A percentile compares a stretch with the other conserved stretches of the same genome.
Conservation (phyloP, 53 echinoderm and acorn worm species). For the Zoroaster sp. region DNA sequence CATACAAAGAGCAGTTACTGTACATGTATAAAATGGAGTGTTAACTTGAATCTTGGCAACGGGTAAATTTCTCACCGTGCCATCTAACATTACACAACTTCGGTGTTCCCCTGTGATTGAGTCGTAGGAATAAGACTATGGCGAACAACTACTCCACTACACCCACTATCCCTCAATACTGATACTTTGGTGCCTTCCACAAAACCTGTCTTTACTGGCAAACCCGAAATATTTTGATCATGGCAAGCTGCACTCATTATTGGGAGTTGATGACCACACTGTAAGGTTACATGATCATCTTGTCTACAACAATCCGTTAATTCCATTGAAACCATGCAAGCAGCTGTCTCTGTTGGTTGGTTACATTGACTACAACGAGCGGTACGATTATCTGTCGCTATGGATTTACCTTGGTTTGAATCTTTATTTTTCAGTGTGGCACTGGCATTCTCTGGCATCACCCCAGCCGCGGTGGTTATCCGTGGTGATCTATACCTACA, state of each 20-base stretch:
- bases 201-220: conserved; percentile 35
- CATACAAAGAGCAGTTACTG: conserved; percentile 42
- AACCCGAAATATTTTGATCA: not conserved
- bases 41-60: conserved; percentile 10
- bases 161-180: conserved; percentile 34
- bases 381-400: not conserved
- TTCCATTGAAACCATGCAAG: conserved; percentile 34
- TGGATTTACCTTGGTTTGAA: not conserved
- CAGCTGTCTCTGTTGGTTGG: conserved; percentile 17
- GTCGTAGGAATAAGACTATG: not conserved
- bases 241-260: conserved; percentile 52
- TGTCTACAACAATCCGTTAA: conserved; percentile 14
- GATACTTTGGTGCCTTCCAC: conserved; percentile 12
- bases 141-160: conserved; percentile 38
- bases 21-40: conserved; percentile 41
- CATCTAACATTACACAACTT: conserved; percentile 32
- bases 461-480: not conserved
- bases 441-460: not conserved
- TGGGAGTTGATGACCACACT: conserved; percentile 43
- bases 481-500: not conserved
- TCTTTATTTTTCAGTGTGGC: not conserved
- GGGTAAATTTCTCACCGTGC: conserved; percentile 27
- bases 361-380: not conserved
- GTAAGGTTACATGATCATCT: conserved; percentile 30
- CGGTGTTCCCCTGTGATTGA: conserved; percentile 48